Conservation (phyloP, 2,113 vertebrate species). For the Phrynosoma blainvillii region DNA sequence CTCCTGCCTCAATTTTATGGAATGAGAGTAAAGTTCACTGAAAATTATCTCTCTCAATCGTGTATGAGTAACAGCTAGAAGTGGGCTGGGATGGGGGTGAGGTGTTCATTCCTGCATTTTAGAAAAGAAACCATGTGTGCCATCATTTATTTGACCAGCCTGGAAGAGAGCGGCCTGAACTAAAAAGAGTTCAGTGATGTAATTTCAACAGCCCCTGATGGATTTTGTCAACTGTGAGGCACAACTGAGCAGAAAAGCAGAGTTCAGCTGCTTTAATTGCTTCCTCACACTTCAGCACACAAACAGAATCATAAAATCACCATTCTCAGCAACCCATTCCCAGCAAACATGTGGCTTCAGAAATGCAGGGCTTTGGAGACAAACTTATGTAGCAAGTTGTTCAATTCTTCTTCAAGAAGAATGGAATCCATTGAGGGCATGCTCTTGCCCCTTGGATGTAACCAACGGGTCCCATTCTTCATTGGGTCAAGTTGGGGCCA, state of each 20-base stretch:
- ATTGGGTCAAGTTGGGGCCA: background rate
- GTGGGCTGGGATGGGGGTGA: background rate
- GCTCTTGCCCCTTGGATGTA: background rate
- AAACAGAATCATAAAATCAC: background rate
- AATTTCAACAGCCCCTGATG: background rate
- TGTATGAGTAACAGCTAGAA: slow-evolving; percentile 18
- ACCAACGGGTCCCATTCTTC: background rate
- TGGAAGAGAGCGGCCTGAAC: background rate
- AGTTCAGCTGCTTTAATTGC: background rate
- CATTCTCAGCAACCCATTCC: background rate
- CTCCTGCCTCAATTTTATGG: slow-evolving; percentile 54
- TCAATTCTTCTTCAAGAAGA: background rate
- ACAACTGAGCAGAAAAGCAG: slow-evolving; percentile 11
- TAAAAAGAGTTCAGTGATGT: background rate
- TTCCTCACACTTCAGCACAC: background rate
- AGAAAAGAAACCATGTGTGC: slow-evolving; percentile 45
- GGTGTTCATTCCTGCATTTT: slow-evolving; percentile 49
- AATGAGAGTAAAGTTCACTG: slow-evolving; percentile 9
- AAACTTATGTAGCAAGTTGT: background rate
- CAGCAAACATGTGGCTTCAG: background rate
- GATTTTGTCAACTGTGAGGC: background rate
- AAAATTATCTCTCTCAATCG: slow-evolving; percentile 58
- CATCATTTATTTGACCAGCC: slow-evolving; percentile 24
- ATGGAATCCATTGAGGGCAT: background rate
- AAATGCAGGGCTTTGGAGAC: background rate